Evolutionary conservation across 92 coral and sea anemone genomes (phyloP).

Genomic region (Phymanthus crucifer): DNA sequence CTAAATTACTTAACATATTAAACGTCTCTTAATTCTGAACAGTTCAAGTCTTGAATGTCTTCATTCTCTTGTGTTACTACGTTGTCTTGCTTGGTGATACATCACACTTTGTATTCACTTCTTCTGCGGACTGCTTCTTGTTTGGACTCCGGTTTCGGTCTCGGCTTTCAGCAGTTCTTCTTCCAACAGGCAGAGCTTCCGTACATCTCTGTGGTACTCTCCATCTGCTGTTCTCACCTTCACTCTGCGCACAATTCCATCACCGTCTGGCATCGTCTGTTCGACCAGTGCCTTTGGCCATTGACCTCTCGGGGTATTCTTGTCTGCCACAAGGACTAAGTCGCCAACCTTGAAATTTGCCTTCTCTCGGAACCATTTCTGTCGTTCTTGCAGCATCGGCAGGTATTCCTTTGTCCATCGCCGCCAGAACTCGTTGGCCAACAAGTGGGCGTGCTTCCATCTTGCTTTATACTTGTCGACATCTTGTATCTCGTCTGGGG

Average conservation of each 20-base stretch:
- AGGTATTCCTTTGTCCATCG: conserved; percentile 36
- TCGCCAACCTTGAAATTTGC: conserved; percentile 48
- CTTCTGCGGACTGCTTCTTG: neutral
- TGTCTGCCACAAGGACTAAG: conserved; percentile 42
- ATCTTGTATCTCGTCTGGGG: conserved; percentile 30
- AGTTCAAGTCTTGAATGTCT: too few species aligned
- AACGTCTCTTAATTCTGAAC: too few species aligned
- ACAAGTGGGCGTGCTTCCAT: conserved; percentile 52
- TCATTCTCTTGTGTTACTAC: too few species aligned
- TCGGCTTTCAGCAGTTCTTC: conserved; percentile 20
- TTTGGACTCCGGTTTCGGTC: neutral
- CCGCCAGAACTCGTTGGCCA: conserved; percentile 48
- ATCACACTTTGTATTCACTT: neutral
- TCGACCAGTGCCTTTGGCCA: conserved; percentile 58
- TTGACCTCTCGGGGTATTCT: conserved; percentile 40
- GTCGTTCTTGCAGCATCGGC: conserved; percentile 49
- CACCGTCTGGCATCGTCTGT: conserved; percentile 49
- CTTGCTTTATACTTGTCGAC: conserved; percentile 41
- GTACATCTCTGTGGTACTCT: conserved; percentile 42
- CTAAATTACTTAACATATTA: too few species aligned
- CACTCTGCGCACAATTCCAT: conserved; percentile 47
- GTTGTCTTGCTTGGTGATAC: too few species aligned
- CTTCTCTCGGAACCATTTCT: conserved; percentile 49
- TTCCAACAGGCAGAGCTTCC: conserved; percentile 48
- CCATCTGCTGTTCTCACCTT: conserved; percentile 46